A percentile compares a stretch with the other conserved stretches of the same genome.
Conservation (phyloP, 1,140 invertebrate genomes). For the Platyscapa corneri region DNA sequence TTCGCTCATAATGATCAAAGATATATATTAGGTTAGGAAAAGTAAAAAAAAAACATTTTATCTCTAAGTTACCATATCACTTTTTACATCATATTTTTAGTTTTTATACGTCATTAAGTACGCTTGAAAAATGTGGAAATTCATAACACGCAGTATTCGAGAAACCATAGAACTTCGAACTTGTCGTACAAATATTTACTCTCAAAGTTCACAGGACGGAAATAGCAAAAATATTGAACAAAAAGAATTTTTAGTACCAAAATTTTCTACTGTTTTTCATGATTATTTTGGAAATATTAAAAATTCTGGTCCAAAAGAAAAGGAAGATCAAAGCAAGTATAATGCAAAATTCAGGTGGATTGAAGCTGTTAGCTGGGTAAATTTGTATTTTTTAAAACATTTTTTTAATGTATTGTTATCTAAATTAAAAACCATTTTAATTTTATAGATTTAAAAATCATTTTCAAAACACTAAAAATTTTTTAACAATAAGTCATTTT, state of each 20-base stretch:
- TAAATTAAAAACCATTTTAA: no score
- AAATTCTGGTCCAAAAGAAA: conserved; percentile 54
- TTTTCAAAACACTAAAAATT: no score
- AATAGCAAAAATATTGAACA: not conserved
- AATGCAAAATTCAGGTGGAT: conserved; percentile 61
- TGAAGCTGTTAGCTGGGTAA: conserved; percentile 68
- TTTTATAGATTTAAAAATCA: no score
- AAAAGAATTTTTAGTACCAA: conserved; percentile 37
- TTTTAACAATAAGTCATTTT: no score
- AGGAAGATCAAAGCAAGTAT: conserved; percentile 59
- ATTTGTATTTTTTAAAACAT: conserved; percentile 1
- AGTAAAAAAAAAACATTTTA: not conserved
- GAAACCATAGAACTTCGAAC: conserved; percentile 64
- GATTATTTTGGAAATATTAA: conserved; percentile 56
- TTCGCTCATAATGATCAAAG: not conserved
- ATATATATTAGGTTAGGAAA: not conserved
- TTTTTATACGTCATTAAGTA: not conserved
- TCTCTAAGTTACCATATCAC: not conserved
- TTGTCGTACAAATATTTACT: conserved; percentile 66
- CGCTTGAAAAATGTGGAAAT: conserved; percentile 65
- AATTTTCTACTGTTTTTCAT: conserved; percentile 53
- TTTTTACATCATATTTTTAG: not conserved
- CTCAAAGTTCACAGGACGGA: conserved; percentile 59
- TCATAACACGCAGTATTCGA: conserved; percentile 62
- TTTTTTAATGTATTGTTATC: not conserved